Conservation (phyloP, 2,113 vertebrate genomes). For the Aptenodytes forsteri region DNA sequence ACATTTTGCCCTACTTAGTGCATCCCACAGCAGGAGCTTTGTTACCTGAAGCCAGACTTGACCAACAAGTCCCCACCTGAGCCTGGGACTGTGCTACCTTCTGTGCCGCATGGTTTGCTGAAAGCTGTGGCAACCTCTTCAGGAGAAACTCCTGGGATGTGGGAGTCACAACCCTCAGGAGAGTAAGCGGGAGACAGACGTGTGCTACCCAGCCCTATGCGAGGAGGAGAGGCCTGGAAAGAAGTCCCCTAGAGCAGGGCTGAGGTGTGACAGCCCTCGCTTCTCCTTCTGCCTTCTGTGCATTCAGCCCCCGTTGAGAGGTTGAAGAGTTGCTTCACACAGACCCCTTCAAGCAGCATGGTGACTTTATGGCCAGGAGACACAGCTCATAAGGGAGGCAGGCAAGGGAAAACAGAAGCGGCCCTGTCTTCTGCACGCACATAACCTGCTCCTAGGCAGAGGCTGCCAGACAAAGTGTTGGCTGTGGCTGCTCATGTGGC, state of each 20-base stretch:
- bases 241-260: not conserved
- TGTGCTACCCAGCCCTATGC: not conserved
- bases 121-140: not conserved
- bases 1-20: not conserved
- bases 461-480: not conserved
- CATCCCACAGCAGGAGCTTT: not conserved
- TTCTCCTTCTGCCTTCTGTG: not conserved
- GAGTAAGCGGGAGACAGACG: not conserved
- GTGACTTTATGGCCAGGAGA: not conserved
- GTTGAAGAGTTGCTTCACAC: not conserved
- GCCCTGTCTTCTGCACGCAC: not conserved
- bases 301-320: not conserved
- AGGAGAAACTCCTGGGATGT: not conserved
- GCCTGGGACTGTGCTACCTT: not conserved
- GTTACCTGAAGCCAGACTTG: not conserved
- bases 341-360: rapidly evolving
- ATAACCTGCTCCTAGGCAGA: not conserved
- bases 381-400: not conserved
- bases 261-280: not conserved
- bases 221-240: not conserved
- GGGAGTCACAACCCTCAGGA: not conserved
- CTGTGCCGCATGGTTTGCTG: not conserved
- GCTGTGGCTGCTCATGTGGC: not conserved
- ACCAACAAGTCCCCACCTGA: not conserved
- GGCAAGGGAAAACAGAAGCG: not conserved